Evolutionary conservation across 2,888 invertebrate species (phyloP).

Genomic region (Tenthredo notha): DNA sequence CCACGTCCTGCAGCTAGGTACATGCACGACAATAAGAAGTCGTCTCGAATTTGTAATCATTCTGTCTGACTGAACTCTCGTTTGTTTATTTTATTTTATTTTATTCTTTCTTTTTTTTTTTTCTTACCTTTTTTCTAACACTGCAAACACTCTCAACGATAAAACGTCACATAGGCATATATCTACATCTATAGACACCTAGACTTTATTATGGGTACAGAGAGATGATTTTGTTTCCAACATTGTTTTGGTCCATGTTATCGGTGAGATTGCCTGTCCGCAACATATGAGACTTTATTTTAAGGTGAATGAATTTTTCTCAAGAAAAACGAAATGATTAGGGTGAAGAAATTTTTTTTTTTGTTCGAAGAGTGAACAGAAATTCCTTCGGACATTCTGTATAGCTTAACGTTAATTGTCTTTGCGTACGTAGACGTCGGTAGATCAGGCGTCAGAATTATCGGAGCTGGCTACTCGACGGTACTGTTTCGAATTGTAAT

Average conservation of each 20-base stretch:
- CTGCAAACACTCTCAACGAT: background rate
- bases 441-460: constrained; percentile 70
- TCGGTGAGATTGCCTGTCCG: background rate
- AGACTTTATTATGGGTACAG: background rate
- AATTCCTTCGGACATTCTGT: background rate
- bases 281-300: no score
- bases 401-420: constrained; percentile 7
- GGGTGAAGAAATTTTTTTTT: background rate
- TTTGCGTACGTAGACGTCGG: constrained; percentile 4
- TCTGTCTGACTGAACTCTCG: constrained; percentile 28
- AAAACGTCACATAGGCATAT: constrained; percentile 41
- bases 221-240: background rate
- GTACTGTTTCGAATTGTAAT: constrained; percentile 69
- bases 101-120: no score
- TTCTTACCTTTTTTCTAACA: background rate
- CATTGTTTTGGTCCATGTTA: background rate
- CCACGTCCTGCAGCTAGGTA: constrained; percentile 10
- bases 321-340: background rate
- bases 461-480: constrained; percentile 65
- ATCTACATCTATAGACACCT: background rate
- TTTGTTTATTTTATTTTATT: background rate
- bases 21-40: constrained; percentile 32
- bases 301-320: no score
- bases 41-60: constrained; percentile 42
- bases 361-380: background rate